Evolutionary conservation across 2,797 vertebrate genomes (phyloP).

Genomic region (Enteromius mattozi): DNA sequence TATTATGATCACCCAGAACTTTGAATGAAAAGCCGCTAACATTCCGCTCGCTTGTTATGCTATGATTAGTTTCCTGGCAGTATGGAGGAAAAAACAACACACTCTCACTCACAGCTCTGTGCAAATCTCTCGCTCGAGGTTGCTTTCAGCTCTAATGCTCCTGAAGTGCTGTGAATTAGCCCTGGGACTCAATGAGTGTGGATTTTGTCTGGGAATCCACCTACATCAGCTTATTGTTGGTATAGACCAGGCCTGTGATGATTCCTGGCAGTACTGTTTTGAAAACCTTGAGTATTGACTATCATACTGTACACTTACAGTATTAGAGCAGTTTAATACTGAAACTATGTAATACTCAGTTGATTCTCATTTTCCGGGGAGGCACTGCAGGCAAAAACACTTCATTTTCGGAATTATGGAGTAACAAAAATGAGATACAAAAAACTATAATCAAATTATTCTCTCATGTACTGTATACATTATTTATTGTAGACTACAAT

Average conservation of each 20-base stretch:
- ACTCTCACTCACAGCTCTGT: slow-evolving; percentile 37
- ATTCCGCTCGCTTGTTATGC: slow-evolving; percentile 12
- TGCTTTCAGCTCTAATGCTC: slow-evolving; percentile 56
- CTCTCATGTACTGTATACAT: too few relatives aligned
- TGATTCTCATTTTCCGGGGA: background rate
- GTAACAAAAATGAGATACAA: too few relatives aligned
- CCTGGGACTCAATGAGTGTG: slow-evolving; percentile 35
- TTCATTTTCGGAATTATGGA: too few relatives aligned
- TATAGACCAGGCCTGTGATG: slow-evolving; percentile 23
- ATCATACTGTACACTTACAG: background rate
- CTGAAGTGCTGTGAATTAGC: slow-evolving; percentile 60
- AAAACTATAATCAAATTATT: too few relatives aligned
- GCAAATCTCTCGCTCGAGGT: slow-evolving; percentile 60
- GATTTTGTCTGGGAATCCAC: slow-evolving; percentile 54
- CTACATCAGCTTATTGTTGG: slow-evolving; percentile 32
- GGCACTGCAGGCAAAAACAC: too few relatives aligned
- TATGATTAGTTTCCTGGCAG: slow-evolving; percentile 60
- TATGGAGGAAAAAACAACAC: slow-evolving; percentile 31
- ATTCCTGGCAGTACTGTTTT: slow-evolving; percentile 54
- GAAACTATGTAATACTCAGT: background rate
- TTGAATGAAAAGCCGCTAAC: background rate
- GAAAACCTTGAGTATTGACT: slow-evolving; percentile 20
- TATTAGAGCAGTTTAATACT: slow-evolving; percentile 10
- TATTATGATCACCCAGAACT: background rate
- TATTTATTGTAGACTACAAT: background rate